Evolutionary conservation across 2,888 invertebrate species (phyloP).

Genomic region (Tetanocera ferruginea): DNA sequence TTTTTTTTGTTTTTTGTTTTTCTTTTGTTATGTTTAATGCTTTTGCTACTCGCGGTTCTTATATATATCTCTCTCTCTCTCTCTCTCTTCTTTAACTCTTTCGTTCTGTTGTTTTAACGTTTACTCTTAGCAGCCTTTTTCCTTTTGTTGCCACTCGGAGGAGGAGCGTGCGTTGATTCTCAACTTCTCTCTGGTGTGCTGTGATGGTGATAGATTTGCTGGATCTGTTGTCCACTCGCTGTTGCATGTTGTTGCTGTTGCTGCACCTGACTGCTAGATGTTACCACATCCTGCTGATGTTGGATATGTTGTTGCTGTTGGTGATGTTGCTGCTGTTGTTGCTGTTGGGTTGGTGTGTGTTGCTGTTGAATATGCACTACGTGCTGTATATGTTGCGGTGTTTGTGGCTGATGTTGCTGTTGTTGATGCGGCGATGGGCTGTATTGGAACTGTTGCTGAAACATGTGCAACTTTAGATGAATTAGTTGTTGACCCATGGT

Average conservation of each 20-base stretch:
- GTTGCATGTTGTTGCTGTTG: constrained; percentile 51
- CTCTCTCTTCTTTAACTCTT: background rate
- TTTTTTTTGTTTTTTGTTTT: background rate
- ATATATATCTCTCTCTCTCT: background rate
- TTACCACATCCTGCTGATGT: constrained; percentile 68
- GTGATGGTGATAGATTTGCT: constrained; percentile 69
- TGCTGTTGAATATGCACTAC: constrained; percentile 67
- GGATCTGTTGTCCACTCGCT: constrained; percentile 60
- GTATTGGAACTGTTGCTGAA: constrained; percentile 70
- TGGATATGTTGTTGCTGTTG: constrained; percentile 61
- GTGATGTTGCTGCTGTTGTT: constrained; percentile 61
- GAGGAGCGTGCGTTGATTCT: constrained; percentile 59
- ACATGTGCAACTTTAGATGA: constrained; percentile 68
- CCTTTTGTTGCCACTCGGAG: constrained; percentile 59
- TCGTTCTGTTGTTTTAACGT: constrained; percentile 57
- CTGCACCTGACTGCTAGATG: constrained; percentile 67
- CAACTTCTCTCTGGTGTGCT: constrained; percentile 70
- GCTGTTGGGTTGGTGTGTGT: constrained; percentile 41
- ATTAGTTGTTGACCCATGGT: constrained; percentile 59
- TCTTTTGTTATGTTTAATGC: background rate
- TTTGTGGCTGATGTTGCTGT: constrained; percentile 58
- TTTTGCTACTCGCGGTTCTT: background rate
- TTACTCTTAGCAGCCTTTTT: constrained; percentile 67
- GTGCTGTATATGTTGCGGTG: constrained; percentile 67
- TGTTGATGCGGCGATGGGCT: constrained; percentile 69